phyloP scores from a whole-genome alignment of 2,113 vertebrate genomes.

The Myrmophylax atrothorax region DNA sequence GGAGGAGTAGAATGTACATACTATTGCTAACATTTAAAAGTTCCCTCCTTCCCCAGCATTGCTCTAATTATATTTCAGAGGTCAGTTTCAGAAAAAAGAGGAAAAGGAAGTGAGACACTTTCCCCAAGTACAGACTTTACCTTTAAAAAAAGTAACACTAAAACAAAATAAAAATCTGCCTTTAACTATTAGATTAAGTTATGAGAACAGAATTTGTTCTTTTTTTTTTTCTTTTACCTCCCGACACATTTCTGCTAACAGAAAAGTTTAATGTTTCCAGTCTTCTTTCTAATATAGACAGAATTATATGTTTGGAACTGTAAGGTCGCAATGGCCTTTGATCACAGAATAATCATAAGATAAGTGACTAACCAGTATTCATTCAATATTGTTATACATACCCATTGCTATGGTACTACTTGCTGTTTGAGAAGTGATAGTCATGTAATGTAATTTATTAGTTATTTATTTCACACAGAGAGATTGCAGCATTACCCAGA shows the following conservation, averaged over 20 bases:
- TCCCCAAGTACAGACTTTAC: neutral
- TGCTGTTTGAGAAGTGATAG: neutral
- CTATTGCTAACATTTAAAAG: neutral
- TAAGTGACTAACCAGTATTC: neutral
- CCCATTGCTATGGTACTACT: neutral
- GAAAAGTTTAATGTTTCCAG: neutral
- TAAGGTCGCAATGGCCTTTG: neutral
- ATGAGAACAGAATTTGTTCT: neutral
- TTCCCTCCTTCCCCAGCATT: neutral
- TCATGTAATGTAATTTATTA: neutral
- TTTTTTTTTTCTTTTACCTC: neutral
- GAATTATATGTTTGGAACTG: neutral
- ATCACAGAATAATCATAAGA: neutral
- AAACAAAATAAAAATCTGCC: neutral
- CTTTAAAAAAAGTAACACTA: neutral
- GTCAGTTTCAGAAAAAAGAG: neutral
- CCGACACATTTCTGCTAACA: neutral
- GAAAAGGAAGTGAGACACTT: neutral
- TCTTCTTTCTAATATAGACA: neutral
- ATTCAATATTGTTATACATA: neutral
- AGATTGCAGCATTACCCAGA: constrained; percentile 23
- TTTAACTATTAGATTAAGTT: neutral
- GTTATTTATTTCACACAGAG: constrained; percentile 19
- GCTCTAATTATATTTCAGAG: neutral
- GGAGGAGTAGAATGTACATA: neutral